Evolutionary conservation across 2,113 vertebrate species (phyloP), one percentile per base, ranked within the genome.

Genomic region (Lanius collurio): DNA sequence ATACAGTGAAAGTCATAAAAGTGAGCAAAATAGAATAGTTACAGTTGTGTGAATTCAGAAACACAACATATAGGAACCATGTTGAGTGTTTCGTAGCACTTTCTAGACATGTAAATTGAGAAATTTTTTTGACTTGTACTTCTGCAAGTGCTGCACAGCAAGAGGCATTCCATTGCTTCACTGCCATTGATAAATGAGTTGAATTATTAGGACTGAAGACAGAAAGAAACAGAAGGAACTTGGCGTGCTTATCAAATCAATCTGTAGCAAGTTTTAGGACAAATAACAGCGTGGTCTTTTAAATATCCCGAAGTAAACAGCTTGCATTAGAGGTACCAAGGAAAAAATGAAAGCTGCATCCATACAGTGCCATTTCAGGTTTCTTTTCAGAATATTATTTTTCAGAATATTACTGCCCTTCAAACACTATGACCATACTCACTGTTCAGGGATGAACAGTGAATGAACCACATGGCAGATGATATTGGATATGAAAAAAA

Each of bases 121-220:
- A 41, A 89, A 87, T 31, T 78, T 94, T 52, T 89, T 83, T 78
- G 47, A 91, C 28, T 87, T 0, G 1, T 87, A 76, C 65, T 94
- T 91, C 42, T 75, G 53, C 2, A 3, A 82, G 39, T 1, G 2
- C 56, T 78, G 44, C 77, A 53, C 77, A 92, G 91, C 83, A 89
- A 83, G 79, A 95, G 55, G n/a, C 20, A 83, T 90, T 80, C 57
- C 85, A 73, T 87, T 95, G 62, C 57, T 75, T 75, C 76, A 47
- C 41, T 10, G 4, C 57, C 39, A 52, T 37, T 91, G 93, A 89
- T 78, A 94, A 94, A 92, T 84, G n/a, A 82, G 37, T 82, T 84
- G 87, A 95, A 89, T 96, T 87, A 87, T 84, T 89, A 91, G 35
- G 37, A 68, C 76, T 83, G 90, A 89, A 89, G 56, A 89, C 44